Percentiles rank a stretch among this genome's conserved stretches.
Evolutionary conservation across 2,113 vertebrate genomes (phyloP).

Genomic region (Ictalurus furcatus): DNA sequence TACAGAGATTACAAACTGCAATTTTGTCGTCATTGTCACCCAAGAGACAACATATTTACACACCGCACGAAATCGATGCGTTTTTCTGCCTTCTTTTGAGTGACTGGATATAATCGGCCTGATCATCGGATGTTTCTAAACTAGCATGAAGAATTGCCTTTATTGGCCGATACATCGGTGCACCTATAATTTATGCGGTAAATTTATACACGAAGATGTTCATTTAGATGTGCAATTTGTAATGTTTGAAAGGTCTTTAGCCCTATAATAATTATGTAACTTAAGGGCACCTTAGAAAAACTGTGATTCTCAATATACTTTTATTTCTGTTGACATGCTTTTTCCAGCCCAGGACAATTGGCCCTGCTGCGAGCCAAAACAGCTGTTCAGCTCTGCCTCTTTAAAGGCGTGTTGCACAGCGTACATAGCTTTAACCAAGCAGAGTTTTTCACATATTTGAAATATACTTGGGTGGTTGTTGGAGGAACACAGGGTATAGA

Average conservation of each 20-base stretch:
- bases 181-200: too few species aligned
- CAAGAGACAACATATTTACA: too few species aligned
- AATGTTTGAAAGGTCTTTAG: not conserved
- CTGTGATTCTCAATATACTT: not conserved
- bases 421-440: not conserved
- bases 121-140: too few species aligned
- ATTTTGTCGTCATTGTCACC: too few species aligned
- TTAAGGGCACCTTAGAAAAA: not conserved
- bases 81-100: too few species aligned
- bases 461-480: not conserved
- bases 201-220: not conserved
- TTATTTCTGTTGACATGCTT: not conserved
- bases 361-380: not conserved
- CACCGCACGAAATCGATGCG: too few species aligned
- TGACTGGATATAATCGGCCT: too few species aligned
- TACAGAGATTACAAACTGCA: too few species aligned
- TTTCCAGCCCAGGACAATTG: not conserved
- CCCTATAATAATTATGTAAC: not conserved
- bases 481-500: not conserved
- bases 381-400: not conserved
- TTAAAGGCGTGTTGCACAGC: not conserved
- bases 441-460: not conserved
- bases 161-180: too few species aligned
- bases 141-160: too few species aligned
- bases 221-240: not conserved